Conservation (phyloP, 1,140 invertebrate genomes). For the Cephus cinctus region DNA sequence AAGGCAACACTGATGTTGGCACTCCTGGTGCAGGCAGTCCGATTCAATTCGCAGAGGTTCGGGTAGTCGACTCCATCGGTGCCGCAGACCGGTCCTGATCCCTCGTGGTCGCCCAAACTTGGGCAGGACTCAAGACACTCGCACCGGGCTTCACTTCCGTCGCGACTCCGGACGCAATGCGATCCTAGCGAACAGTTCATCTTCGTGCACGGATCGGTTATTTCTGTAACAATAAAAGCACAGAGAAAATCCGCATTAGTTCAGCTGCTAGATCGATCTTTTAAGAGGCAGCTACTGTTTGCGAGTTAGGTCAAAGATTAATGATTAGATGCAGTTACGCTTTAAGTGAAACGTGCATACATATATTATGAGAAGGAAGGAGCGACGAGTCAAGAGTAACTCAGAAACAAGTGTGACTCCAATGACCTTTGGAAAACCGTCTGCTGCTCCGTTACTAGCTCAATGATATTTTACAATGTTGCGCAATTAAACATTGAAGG, state of each 20-base stretch:
- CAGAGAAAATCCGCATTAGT: not conserved
- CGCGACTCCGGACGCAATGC: conserved; percentile 72
- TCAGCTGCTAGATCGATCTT: no score
- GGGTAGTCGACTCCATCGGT: conserved; percentile 72
- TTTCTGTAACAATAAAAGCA: conserved; percentile 62
- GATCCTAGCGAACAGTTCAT: conserved; percentile 74
- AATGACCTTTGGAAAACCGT: no score
- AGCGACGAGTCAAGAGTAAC: no score
- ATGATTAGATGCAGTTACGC: no score
- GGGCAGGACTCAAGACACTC: conserved; percentile 75
- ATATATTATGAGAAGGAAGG: no score
- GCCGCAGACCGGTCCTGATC: conserved; percentile 73
- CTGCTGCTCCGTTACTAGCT: no score
- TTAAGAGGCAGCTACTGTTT: no score
- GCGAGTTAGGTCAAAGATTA: no score
- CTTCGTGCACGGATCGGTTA: conserved; percentile 73
- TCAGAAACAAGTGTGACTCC: no score
- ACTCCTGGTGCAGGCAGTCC: conserved; percentile 71
- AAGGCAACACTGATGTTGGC: conserved; percentile 83
- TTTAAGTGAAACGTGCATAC: no score
- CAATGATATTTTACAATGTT: no score
- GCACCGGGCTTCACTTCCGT: conserved; percentile 72
- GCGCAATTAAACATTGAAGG: no score
- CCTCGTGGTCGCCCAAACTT: conserved; percentile 77
- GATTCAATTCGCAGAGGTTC: conserved; percentile 78